Base-by-base conservation (phyloP, 2,888 invertebrate species). In the Phengaris alcon region DNA sequence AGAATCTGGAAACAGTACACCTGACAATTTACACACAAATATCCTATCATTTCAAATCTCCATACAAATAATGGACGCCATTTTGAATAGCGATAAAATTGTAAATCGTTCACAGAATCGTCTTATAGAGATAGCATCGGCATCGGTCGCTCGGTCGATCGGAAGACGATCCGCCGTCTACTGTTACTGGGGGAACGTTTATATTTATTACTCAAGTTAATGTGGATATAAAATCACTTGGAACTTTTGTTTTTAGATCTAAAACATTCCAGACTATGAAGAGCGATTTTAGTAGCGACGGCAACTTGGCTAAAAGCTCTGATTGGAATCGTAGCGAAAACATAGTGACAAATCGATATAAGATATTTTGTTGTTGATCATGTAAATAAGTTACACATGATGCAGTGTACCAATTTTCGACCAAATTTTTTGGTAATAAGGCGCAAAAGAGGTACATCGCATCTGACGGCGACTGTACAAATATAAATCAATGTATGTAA, bases 41-140 rank as follows among this genome's bases (percentile, higher is more conserved):
- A 3, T 13, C 12, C 15, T 35, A 52, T 48, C 35, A 35, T 35
- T 54, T 54, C 13, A 72, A 52, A 72, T 72, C 35, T 22, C 15
- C 5, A 12, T 54, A 70, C 22, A 72, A 52, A 52, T 54, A 35
- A 35, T 72, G 54, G 13, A 10, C 35, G 12, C 22, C 13, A 35
- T 54, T 72, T 52, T 35, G 22, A 52, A 72, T 72, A 52, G 15
- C 52, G 12, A 54, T 72, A 72, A 35, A 72, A 72, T 54, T 22
- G 48, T 51, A 35, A 54, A 52, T 72, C 72, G 54, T 52, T 70
- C 52, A 70, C 48, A 13, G 44, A 52, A 70, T 48, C 22, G 52
- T 22, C 22, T 54, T 8, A 51, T 44, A 52, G 51, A 51, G 72
- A 72, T 72, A 72, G 35, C 72, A 70, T 70, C 70, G 70, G 10